Evolutionary conservation across 2,797 vertebrate genomes (phyloP), one percentile per base, ranked within the genome.

Genomic region (Ctenopoma kingsleyae): DNA sequence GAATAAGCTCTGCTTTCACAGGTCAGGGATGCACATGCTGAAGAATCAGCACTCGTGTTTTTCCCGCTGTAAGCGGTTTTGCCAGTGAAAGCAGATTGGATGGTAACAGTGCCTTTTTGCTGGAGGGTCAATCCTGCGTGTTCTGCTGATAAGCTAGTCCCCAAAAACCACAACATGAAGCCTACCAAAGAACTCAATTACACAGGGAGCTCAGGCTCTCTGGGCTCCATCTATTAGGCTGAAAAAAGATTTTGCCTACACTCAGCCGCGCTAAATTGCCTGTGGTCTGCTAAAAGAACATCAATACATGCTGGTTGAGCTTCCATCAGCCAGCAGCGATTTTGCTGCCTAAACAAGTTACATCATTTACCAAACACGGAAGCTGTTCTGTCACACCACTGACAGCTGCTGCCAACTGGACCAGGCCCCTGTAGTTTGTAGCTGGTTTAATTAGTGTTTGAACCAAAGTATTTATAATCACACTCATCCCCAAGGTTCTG

Each of bases 61-160:
- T 93, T 89, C 90, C 93, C 74, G 90, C 91, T 91, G 91, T 94
- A 95, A 95, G 93, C 93, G 75, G 78, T 94, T 95, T 93, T 89
- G 82, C 89, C 89, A 83, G 74, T 86, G 86, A 92, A 92, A 90
- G 91, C 89, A 90, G 92, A 93, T 89, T 87, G 90, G 85, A 87
- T 84, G 81, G 90, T 87, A 86, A 89, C 88, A 76, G 84, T 76
- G 82, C 72, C 85, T 89, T 90, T 88, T 76, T 81, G 71, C 87
- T 83, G 80, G 80, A 76, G 81, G 83, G 84, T 84, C 56, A 73
- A 88, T 90, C 81, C 75, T 57, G 74, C 78, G 43, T 78, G 91
- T 93, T 93, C 91, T 87, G 92, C 92, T 94, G 91, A 94, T 93
- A 92, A 93, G 92, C 87, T 71, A 71, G 85, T 83, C 71, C 65